Evolutionary conservation across 1,140 invertebrate species (phyloP).

Genomic region (Musca domestica): DNA sequence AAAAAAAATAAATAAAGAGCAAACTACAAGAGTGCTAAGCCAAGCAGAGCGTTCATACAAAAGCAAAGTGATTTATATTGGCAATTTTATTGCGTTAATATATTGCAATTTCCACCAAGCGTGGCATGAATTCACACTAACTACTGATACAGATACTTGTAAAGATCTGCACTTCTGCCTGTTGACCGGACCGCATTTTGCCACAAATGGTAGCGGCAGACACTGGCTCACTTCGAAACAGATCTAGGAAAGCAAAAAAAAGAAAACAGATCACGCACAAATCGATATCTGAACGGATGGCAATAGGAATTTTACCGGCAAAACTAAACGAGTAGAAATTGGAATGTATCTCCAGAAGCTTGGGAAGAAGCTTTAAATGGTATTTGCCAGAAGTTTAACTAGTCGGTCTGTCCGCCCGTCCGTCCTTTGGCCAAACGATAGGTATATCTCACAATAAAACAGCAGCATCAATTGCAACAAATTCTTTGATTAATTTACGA

Average conservation of each 20-base stretch:
- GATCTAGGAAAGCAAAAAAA: no score
- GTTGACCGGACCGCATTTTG: not conserved
- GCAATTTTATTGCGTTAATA: constrained; percentile 25
- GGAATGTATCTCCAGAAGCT: no score
- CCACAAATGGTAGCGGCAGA: not conserved
- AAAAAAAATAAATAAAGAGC: no score
- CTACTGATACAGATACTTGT: constrained; percentile 4
- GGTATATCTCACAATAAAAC: constrained; percentile 1
- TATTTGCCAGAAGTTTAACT: no score
- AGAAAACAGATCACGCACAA: constrained; percentile 2
- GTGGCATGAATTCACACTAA: constrained; percentile 20
- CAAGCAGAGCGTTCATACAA: not conserved
- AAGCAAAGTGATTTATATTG: constrained; percentile 25
- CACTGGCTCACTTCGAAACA: no score
- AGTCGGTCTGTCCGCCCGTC: no score
- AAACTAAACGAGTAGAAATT: no score
- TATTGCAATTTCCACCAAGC: constrained; percentile 22
- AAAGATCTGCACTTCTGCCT: no score
- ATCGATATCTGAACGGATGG: not conserved
- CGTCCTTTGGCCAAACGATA: no score
- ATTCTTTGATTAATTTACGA: constrained; percentile 25
- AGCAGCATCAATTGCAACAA: constrained; percentile 13
- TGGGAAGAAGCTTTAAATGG: no score
- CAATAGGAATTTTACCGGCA: no score
- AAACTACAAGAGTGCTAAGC: no score